phyloP scores from a whole-genome alignment of 1,140 invertebrate genomes.

The Hycleus phaleratus region DNA sequence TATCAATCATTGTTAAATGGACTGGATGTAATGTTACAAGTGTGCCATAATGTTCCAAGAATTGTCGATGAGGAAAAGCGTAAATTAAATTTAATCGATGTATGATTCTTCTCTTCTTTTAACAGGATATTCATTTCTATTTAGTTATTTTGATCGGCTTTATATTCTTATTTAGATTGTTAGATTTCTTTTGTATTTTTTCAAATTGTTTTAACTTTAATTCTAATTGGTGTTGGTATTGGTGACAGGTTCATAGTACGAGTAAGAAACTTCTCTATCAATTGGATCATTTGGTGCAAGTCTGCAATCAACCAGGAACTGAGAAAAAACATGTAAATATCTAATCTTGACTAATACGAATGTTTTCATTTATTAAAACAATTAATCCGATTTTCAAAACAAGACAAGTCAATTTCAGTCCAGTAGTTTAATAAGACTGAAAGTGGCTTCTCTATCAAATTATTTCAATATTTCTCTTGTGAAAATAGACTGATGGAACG shows the following conservation, averaged over 20 bases:
- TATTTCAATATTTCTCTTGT: not conserved
- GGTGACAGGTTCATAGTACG: constrained; percentile 82
- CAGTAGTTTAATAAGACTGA: not conserved
- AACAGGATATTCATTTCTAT: not conserved
- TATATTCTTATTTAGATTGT: not conserved
- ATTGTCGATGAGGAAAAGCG: constrained; percentile 35
- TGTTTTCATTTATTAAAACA: not conserved
- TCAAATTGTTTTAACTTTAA: constrained; percentile 2
- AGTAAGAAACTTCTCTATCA: constrained; percentile 95
- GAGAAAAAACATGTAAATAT: constrained; percentile 68
- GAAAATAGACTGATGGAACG: constrained; percentile 32
- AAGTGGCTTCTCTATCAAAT: not conserved
- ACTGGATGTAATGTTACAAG: constrained; percentile 60
- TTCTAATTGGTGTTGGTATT: constrained; percentile 36
- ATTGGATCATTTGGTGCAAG: constrained; percentile 90
- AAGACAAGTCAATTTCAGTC: not conserved
- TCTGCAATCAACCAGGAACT: constrained; percentile 82
- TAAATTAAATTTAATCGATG: constrained; percentile 36
- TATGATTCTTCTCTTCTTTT: constrained; percentile 24
- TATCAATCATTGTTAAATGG: constrained; percentile 62
- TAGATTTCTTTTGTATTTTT: not conserved
- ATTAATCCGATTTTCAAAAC: not conserved
- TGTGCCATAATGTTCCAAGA: constrained; percentile 53
- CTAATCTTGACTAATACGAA: constrained; percentile 10
- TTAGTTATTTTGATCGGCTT: not conserved